phyloP scores from a whole-genome alignment of 2,888 invertebrate genomes.

The Phaedon cochleariae region DNA sequence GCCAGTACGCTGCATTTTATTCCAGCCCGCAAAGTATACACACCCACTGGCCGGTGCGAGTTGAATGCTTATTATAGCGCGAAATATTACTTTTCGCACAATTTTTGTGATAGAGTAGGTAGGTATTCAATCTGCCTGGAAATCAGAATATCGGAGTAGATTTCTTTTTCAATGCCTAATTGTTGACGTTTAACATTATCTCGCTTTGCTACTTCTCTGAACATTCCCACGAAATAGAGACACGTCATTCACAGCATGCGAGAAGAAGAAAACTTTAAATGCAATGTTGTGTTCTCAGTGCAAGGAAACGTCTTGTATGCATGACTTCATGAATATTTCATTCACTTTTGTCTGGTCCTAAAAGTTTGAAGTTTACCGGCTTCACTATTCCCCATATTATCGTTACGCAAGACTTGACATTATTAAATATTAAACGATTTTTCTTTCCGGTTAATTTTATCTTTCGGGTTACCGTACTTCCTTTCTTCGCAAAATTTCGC shows the following conservation, averaged over 20 bases:
- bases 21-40: no score
- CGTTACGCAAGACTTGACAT: constrained; percentile 59
- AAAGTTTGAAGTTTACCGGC: constrained; percentile 35
- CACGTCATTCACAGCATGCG: neutral
- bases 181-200: no score
- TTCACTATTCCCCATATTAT: constrained; percentile 55
- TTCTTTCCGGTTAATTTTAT: constrained; percentile 41
- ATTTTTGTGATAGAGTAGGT: no score
- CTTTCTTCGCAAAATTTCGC: constrained; percentile 33
- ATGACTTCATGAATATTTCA: constrained; percentile 53
- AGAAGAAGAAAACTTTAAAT: constrained; percentile 22
- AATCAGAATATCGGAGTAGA: no score
- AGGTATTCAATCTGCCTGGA: no score
- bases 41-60: no score
- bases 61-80: no score
- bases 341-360: constrained; percentile 41
- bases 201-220: no score
- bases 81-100: no score
- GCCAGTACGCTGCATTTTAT: no score
- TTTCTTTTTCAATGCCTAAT: no score
- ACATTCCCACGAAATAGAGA: neutral
- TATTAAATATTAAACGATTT: constrained; percentile 60
- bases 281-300: constrained; percentile 14
- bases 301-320: constrained; percentile 45
- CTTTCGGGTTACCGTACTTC: constrained; percentile 38